Evolutionary conservation across 2,113 vertebrate genomes (phyloP).

Genomic region (Guaruba guarouba): DNA sequence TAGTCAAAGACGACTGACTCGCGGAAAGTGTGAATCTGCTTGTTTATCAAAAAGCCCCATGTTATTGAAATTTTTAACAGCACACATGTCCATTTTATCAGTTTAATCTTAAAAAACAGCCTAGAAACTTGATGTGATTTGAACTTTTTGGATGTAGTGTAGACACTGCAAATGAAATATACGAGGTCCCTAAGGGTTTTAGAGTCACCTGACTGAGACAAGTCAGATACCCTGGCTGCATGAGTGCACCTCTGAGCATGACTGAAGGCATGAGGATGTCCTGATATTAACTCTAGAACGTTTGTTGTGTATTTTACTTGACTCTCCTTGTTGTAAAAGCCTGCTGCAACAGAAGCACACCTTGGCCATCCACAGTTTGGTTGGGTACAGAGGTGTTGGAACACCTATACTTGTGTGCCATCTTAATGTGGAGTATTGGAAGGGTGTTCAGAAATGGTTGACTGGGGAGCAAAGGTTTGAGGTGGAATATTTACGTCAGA

Average conservation of each 20-base stretch:
- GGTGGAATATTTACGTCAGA: background rate
- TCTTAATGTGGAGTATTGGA: fast-evolving
- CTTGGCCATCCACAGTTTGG: fast-evolving
- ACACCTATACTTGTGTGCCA: fast-evolving
- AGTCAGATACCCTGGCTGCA: background rate
- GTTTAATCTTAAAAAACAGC: background rate
- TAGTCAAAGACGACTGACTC: background rate
- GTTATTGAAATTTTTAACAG: background rate
- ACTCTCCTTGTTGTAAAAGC: background rate
- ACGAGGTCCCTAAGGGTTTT: background rate
- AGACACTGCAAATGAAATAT: background rate
- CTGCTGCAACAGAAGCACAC: background rate
- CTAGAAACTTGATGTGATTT: background rate
- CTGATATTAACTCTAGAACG: background rate
- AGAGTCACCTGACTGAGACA: background rate
- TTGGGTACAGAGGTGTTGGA: background rate
- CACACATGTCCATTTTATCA: background rate
- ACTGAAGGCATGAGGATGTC: background rate
- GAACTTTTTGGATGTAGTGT: background rate
- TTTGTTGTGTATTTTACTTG: fast-evolving
- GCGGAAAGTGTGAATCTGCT: background rate
- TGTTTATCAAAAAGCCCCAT: background rate
- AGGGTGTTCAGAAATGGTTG: background rate
- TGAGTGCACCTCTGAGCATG: background rate
- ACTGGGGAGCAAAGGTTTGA: background rate